Conservation (phyloP, 92 coral and sea anemone species). For the Zoanthus gigantus region DNA sequence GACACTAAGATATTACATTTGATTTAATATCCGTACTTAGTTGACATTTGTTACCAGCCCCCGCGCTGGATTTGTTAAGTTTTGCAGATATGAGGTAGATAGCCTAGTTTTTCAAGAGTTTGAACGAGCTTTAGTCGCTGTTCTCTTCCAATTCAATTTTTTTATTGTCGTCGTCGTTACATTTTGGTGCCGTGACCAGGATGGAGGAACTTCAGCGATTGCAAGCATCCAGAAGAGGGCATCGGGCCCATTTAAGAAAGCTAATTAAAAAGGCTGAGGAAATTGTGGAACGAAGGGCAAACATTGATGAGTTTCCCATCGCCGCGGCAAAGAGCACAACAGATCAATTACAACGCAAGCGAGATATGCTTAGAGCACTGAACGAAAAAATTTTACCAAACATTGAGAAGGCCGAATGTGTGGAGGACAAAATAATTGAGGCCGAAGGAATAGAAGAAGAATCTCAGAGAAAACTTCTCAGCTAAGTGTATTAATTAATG, state of each 20-base stretch:
- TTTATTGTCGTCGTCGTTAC: too few species aligned
- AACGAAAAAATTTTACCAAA: constrained; percentile 3
- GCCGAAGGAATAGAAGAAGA: constrained; percentile 1
- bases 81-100: not conserved
- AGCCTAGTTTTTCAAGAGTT: too few species aligned
- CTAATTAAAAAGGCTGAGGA: not conserved
- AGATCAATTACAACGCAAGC: constrained; percentile 5
- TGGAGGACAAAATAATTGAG: constrained; percentile 8
- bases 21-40: not conserved
- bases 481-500: constrained; percentile 13
- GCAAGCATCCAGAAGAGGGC: constrained; percentile 8
- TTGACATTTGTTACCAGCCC: not conserved
- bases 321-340: constrained; percentile 10
- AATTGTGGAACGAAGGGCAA: not conserved
- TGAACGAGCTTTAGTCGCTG: too few species aligned
- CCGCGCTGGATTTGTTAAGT: not conserved
- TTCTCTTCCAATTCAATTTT: too few species aligned
- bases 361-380: not conserved
- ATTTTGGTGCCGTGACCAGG: constrained; percentile 36
- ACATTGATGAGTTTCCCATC: not conserved
- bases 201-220: constrained; percentile 5
- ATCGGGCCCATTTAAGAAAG: constrained; percentile 6
- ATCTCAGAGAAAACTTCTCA: not conserved
- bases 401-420: not conserved
- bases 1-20: too few species aligned